These are phyloP conservation scores for Siphamia tubifer DNA, from an alignment of 2,113 vertebrate genomes.

Conservation along the genomic window DNA sequence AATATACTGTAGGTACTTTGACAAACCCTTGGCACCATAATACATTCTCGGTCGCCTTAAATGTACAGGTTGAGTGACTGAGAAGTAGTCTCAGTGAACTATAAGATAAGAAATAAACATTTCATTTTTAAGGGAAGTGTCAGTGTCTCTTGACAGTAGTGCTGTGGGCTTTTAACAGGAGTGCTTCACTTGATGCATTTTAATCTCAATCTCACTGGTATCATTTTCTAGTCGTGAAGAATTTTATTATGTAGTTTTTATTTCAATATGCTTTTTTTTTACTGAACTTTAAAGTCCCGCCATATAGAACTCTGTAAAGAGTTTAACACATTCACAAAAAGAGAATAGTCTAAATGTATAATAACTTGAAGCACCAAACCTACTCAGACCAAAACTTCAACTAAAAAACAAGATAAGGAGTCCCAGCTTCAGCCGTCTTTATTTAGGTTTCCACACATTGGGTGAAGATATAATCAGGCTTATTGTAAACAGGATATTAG, in stretches of 20 bases:
- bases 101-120: background rate
- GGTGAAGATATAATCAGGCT: slow-evolving; percentile 38
- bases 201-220: background rate
- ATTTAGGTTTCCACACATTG: slow-evolving; percentile 27
- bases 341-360: background rate
- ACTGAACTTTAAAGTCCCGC: background rate
- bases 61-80: background rate
- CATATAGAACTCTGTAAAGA: too few relatives aligned
- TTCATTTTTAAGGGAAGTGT: background rate
- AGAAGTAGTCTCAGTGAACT: background rate
- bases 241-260: background rate
- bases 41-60: background rate
- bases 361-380: slow-evolving; percentile 1
- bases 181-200: background rate
- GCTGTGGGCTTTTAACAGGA: background rate
- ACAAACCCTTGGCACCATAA: background rate
- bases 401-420: slow-evolving; percentile 45
- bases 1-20: background rate
- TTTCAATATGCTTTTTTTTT: background rate
- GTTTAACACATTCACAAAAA: background rate
- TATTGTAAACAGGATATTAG: slow-evolving; percentile 71
- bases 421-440: background rate
- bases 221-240: background rate
- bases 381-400: background rate
- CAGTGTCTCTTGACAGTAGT: background rate